Evolutionary conservation across 2,888 invertebrate genomes (phyloP).

Genomic region (Drosophila mercatorum): DNA sequence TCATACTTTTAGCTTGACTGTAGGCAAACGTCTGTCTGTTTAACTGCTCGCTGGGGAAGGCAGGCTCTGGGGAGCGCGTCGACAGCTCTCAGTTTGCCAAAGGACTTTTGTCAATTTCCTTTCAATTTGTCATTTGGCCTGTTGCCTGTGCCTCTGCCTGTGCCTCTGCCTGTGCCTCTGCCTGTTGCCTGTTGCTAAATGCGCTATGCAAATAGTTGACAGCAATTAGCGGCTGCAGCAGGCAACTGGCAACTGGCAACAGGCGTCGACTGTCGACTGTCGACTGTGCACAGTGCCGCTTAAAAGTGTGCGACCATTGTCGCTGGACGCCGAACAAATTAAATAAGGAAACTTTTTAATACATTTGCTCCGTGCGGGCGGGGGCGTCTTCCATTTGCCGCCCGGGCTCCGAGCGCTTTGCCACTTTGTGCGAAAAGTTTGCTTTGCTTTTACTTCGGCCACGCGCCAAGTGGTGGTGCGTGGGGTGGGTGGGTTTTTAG

Average conservation of each 20-base stretch:
- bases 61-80: not conserved
- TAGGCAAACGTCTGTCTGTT: not conserved
- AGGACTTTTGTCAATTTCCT: constrained; percentile 14
- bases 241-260: constrained; percentile 8
- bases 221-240: constrained; percentile 64
- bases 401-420: constrained; percentile 35
- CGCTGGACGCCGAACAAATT: constrained; percentile 57
- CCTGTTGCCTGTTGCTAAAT: constrained; percentile 15
- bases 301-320: constrained; percentile 41
- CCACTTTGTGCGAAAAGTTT: constrained; percentile 67
- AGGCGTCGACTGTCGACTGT: constrained; percentile 20
- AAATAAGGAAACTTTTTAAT: constrained; percentile 76
- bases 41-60: not conserved
- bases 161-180: constrained; percentile 10
- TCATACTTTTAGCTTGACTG: not conserved
- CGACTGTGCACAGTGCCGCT: constrained; percentile 37
- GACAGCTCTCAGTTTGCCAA: not conserved
- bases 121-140: constrained; percentile 9
- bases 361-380: constrained; percentile 59
- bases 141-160: not conserved
- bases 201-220: constrained; percentile 58
- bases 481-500: not conserved
- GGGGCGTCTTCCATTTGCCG: constrained; percentile 26
- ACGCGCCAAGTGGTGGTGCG: constrained; percentile 35
- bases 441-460: constrained; percentile 57